Evolutionary conservation across 2,888 invertebrate species (phyloP).

Genomic region (Tiphia femorata): DNA sequence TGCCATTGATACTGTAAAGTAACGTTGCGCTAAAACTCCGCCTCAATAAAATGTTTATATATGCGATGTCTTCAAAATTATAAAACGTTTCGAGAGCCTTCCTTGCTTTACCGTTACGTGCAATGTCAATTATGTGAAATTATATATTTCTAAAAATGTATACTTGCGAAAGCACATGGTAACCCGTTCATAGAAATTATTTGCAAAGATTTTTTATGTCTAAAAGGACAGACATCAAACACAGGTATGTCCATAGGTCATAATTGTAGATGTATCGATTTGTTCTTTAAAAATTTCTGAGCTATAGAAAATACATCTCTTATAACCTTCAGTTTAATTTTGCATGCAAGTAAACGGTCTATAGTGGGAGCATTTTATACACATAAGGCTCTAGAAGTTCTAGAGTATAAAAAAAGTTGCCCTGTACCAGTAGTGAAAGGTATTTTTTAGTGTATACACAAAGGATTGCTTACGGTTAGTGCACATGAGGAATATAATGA

Average conservation of each 20-base stretch:
- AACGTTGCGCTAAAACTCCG: no score
- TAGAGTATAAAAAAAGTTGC: slow-evolving; percentile 23
- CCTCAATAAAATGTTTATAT: no score
- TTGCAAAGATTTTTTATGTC: neutral
- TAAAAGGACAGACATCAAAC: neutral
- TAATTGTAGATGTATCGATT: no score
- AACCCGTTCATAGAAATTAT: no score
- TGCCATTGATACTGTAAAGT: no score
- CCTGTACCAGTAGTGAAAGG: slow-evolving; percentile 35
- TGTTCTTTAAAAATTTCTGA: no score
- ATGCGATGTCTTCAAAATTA: no score
- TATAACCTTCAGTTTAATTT: slow-evolving; percentile 4
- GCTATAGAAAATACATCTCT: neutral
- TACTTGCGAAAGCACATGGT: no score
- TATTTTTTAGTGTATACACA: slow-evolving; percentile 41
- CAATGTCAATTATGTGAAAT: no score
- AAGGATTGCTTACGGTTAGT: slow-evolving; percentile 51
- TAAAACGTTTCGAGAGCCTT: no score
- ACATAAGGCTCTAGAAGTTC: slow-evolving; percentile 11
- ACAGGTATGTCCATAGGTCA: slow-evolving; percentile 8
- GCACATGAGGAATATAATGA: slow-evolving; percentile 50
- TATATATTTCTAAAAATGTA: no score
- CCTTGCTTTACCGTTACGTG: no score
- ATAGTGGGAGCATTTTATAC: slow-evolving; percentile 18
- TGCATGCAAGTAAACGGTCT: slow-evolving; percentile 36